These are phyloP conservation scores for Seriola quinqueradiata DNA, from an alignment of 2,113 vertebrate genomes.

Conservation along the genomic window DNA sequence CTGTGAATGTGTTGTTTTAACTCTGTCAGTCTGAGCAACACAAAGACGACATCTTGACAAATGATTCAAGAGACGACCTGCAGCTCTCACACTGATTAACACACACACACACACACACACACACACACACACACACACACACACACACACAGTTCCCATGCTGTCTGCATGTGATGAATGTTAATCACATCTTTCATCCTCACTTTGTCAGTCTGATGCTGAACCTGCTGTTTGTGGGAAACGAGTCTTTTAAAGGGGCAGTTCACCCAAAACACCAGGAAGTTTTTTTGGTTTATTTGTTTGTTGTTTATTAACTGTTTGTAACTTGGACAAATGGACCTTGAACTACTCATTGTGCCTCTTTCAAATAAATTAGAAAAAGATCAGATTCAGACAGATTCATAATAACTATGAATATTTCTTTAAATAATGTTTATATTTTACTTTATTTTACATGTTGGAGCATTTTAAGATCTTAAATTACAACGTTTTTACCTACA, in stretches of 20 bases:
- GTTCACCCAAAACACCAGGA: too few species aligned
- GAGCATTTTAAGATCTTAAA: too few species aligned
- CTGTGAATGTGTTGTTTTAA: conserved; percentile 5
- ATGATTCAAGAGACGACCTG: conserved; percentile 17
- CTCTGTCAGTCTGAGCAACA: conserved; percentile 33
- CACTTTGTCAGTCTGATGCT: background rate
- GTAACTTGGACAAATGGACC: too few species aligned
- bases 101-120: conserved; percentile 20
- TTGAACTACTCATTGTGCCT: too few species aligned
- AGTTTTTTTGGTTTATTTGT: too few species aligned
- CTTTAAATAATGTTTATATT: too few species aligned
- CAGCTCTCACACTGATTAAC: conserved; percentile 39
- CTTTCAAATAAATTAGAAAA: too few species aligned
- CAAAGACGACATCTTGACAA: conserved; percentile 33
- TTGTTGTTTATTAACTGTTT: too few species aligned
- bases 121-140: conserved; percentile 16
- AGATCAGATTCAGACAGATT: too few species aligned
- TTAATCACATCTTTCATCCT: conserved; percentile 32
- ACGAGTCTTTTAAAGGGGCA: background rate
- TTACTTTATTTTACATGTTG: too few species aligned
- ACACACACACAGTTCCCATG: conserved; percentile 47
- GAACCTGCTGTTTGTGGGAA: conserved; percentile 3
- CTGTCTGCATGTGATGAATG: conserved; percentile 48
- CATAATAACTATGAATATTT: too few species aligned
- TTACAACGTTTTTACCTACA: too few species aligned